Base-by-base conservation (phyloP, 2,797 vertebrate genomes). In the Apodemus agrarius region DNA sequence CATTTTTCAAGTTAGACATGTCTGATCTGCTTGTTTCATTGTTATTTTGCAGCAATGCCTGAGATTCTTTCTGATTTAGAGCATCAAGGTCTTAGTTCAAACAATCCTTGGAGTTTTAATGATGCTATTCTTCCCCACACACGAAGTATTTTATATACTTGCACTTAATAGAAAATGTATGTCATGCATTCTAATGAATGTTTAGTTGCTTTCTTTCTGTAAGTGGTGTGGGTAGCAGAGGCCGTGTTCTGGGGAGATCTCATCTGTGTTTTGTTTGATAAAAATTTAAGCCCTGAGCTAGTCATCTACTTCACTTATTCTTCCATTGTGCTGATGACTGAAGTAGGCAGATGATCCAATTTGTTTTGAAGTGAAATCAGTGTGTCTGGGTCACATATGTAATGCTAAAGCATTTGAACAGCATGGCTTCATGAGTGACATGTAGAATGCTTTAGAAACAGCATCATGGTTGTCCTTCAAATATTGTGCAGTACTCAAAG, bases 1-100 rank as follows among this genome's bases (percentile, higher is more conserved):
- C 13, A 76, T 80, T 81, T 96, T 76, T 72, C 52, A 63, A 74
- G 75, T 88, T 69, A 93, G 40, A 94, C 94, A 82, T 65, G 1
- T 94, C 78, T 81, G 67, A 88, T 75, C n/a, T 85, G n/a, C 37
- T 85, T 87, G 22, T 83, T 90, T 90, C 21, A 93, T 95, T 13
- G 81, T 83, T 88, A 75, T 52, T 65, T 21, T 90, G 22, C 86
- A 90, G 75, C 4, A 83, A 34, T 67, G 21, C 26, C 52, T 34
- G 13, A 52, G 37, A 65, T 90, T 24, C 8, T 69, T 57, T 46
- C 24, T 59, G 5, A 93, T 72, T 91, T 95, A 89, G 92, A 86
- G 74, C 26, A 65, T 37, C 40, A 31, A 52, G 69, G 57, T 46
- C 89, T 46, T 59, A 90, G 13, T 90, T n/a, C 81, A 89, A 95